Evolutionary conservation across 2,888 invertebrate species (phyloP).

Genomic region (Sesamia inferens): DNA sequence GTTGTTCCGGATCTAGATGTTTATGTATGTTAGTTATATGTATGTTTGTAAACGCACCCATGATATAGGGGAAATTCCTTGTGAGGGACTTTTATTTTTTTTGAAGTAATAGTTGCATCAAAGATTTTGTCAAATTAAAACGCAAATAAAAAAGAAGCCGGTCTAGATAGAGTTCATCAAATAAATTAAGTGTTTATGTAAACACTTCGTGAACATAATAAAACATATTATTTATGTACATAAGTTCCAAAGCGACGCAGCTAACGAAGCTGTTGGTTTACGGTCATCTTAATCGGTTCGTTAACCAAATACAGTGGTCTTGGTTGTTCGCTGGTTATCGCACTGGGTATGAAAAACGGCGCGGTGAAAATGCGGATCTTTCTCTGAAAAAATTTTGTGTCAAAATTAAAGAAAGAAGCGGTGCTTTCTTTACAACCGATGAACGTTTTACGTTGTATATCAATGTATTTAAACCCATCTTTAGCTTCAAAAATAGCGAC

Average conservation of each 20-base stretch:
- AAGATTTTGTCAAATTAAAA: neutral
- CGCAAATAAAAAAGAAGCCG: neutral
- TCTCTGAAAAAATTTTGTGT: neutral
- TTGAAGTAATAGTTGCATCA: neutral
- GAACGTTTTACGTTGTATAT: neutral
- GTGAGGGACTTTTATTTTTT: too few species aligned
- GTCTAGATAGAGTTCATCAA: neutral
- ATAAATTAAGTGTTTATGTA: constrained; percentile 52
- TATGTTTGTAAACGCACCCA: too few species aligned
- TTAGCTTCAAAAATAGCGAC: neutral
- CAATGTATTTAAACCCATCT: neutral
- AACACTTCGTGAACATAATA: constrained; percentile 51
- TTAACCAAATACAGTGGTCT: constrained; percentile 58
- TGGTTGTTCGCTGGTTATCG: constrained; percentile 18
- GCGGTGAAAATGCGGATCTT: neutral
- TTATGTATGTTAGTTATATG: too few species aligned
- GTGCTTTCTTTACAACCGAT: neutral
- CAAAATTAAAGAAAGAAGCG: too few species aligned
- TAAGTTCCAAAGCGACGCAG: constrained; percentile 48
- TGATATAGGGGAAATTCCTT: too few species aligned
- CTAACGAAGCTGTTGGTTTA: constrained; percentile 64
- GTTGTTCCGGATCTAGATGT: too few species aligned
- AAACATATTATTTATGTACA: constrained; percentile 48
- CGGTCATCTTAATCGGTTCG: constrained; percentile 54
- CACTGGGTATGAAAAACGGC: constrained; percentile 30